Evolutionary conservation across 2,888 invertebrate genomes (phyloP), one percentile per base, ranked within the genome.

Genomic region (Hipparchia semele): DNA sequence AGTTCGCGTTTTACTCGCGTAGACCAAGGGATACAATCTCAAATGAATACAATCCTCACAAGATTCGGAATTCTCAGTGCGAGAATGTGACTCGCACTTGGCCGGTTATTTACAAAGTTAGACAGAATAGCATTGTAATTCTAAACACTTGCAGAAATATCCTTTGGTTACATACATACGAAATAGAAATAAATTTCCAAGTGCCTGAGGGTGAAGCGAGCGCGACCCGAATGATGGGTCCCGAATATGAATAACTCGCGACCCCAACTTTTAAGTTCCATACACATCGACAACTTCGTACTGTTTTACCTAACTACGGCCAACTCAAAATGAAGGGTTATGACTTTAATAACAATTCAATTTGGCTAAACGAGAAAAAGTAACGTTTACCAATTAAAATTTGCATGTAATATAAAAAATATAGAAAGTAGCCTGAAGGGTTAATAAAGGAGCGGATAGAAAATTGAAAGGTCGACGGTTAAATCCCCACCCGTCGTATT

Each of bases 181-280:
- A 76, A 72, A 75, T 73, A 75, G 73, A 76, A 75, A 75, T 78
- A 78, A 76, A 70, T 74, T 70, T 67, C 75, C 69, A 51, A 68
- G 64, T 61, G 72, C 77, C 79, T 68, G 13, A 71, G 72, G 75
- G 77, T 67, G 61, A 39, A 39, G 39, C 68, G 73, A 75, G 39
- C 68, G 74, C 78, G 79, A 77, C 76, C 77, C 80, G 77, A 76
- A 77, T 78, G 79, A 78, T 80, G 83, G 86, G 84, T 86, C 87
- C 83, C 87, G 81, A 85, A 83, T 89, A 90, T 90, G 90, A 90
- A 89, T 90, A 89, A 90, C 91, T 89, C 88, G 86, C 86, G 87
- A 86, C 84, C 84, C 84, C 84, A 77, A 81, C 86, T 81, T 86
- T 88, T 86, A 87, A 46, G 53, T 49, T 59, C 9, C 9, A 9